Percentiles rank a stretch among this genome's conserved stretches.
Conservation (phyloP, 2,888 invertebrate genomes). For the Mycogona germanica region DNA sequence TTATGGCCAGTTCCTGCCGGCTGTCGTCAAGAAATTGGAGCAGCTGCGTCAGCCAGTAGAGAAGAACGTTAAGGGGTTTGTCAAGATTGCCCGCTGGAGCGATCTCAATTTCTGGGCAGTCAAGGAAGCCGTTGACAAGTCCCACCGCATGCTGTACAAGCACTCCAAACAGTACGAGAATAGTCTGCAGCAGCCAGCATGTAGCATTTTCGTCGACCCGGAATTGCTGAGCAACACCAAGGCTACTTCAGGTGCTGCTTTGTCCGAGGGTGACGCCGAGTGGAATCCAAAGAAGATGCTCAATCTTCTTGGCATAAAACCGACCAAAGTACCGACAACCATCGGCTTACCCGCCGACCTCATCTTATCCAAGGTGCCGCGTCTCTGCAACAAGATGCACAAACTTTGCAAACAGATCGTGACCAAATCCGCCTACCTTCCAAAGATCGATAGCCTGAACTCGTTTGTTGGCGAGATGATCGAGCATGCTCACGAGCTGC, state of each 20-base stretch:
- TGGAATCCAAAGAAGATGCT: background rate
- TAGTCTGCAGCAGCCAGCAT: background rate
- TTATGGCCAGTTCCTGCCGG: slow-evolving; percentile 61
- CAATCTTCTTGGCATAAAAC: background rate
- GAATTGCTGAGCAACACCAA: slow-evolving; percentile 4
- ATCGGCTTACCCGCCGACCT: background rate
- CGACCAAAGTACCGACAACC: background rate
- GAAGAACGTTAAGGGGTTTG: slow-evolving; percentile 80
- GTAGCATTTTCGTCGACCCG: slow-evolving; percentile 1
- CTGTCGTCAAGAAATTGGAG: slow-evolving; percentile 51
- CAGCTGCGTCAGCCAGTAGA: slow-evolving; percentile 68
- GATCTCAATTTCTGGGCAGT: slow-evolving; percentile 91
- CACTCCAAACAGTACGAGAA: slow-evolving; percentile 68
- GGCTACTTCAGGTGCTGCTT: background rate
- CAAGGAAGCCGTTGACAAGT: slow-evolving; percentile 73
- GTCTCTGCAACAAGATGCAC: background rate
- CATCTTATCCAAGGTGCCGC: background rate
- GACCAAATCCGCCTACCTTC: slow-evolving; percentile 1
- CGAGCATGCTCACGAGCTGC: slow-evolving; percentile 45
- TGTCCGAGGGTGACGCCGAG: background rate
- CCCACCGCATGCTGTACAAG: slow-evolving; percentile 75
- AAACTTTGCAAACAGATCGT: slow-evolving; percentile 10
- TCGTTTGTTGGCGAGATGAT: slow-evolving; percentile 27
- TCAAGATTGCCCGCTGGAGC: slow-evolving; percentile 90
- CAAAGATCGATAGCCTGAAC: slow-evolving; percentile 2